Conservation (phyloP, 2,888 invertebrate species). For the Agrochola circellaris region DNA sequence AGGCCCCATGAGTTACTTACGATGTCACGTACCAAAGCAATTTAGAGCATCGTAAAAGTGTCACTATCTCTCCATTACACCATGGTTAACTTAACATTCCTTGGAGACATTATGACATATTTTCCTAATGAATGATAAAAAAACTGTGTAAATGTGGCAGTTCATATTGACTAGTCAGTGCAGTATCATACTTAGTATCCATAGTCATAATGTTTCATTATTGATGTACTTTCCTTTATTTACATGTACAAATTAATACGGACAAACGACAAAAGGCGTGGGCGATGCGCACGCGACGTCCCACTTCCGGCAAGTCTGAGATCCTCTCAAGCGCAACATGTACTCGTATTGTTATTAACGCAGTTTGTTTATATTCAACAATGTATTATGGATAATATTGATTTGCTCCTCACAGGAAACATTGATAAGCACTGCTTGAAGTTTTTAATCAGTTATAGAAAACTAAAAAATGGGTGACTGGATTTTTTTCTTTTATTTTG, state of each 20-base stretch:
- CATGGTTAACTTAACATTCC: slow-evolving; percentile 44
- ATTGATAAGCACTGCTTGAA: neutral
- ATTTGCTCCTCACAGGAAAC: slow-evolving; percentile 11
- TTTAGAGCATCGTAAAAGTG: slow-evolving; percentile 72
- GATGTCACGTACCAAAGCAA: slow-evolving; percentile 81
- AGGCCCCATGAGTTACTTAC: slow-evolving; percentile 76
- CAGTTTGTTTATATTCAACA: slow-evolving; percentile 25
- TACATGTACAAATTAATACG: slow-evolving; percentile 70
- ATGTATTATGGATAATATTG: neutral
- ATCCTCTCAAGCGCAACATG: slow-evolving; percentile 76
- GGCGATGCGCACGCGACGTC: slow-evolving; percentile 75
- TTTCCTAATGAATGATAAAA: slow-evolving; percentile 23
- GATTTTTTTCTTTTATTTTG: slow-evolving; percentile 26
- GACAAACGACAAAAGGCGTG: slow-evolving; percentile 69
- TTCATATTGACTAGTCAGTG: slow-evolving; percentile 18
- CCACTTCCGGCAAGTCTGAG: slow-evolving; percentile 80
- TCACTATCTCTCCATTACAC: slow-evolving; percentile 60
- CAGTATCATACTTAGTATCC: neutral
- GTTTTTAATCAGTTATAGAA: slow-evolving; percentile 1
- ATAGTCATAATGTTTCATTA: slow-evolving; percentile 27
- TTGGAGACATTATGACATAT: slow-evolving; percentile 34
- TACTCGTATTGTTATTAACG: slow-evolving; percentile 58
- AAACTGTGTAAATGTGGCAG: slow-evolving; percentile 11
- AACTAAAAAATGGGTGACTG: slow-evolving; percentile 2
- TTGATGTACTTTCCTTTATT: slow-evolving; percentile 75